Conservation (phyloP, 2,888 invertebrate genomes). For the Nudaria mundana region DNA sequence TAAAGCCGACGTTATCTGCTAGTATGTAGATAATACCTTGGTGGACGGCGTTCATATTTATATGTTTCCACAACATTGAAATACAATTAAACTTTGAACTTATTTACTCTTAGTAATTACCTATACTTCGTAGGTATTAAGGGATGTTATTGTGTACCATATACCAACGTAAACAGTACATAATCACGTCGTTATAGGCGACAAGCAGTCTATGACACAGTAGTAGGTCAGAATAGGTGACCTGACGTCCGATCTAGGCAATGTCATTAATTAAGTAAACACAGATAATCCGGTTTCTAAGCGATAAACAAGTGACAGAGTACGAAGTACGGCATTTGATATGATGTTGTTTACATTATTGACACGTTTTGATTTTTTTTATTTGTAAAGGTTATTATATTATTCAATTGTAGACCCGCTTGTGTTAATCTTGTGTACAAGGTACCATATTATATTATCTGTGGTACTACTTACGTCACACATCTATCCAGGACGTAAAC, state of each 20-base stretch:
- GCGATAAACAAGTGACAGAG: constrained; percentile 19
- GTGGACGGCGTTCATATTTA: too few species aligned
- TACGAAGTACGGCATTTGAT: constrained; percentile 3
- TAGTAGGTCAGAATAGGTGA: constrained; percentile 31
- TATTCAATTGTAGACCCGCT: too few species aligned
- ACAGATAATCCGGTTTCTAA: constrained; percentile 27
- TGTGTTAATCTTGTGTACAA: too few species aligned
- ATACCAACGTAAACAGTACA: background rate
- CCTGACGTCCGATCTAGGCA: constrained; percentile 26
- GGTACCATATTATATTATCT: too few species aligned
- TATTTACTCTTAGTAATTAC: background rate
- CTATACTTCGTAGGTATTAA: background rate
- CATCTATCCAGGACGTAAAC: too few species aligned
- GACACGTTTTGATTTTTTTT: constrained; percentile 14
- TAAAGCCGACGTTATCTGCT: too few species aligned
- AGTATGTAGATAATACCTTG: too few species aligned
- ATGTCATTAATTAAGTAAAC: constrained; percentile 25
- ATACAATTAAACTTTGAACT: background rate
- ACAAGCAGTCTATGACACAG: constrained; percentile 48
- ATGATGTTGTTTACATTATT: constrained; percentile 12
- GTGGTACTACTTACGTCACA: too few species aligned
- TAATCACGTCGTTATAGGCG: constrained; percentile 32
- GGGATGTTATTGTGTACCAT: background rate
- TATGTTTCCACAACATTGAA: too few species aligned
- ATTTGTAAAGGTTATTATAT: too few species aligned